Base-by-base conservation (phyloP, 37 sponge, comb jelly and placozoan species). In the Chondrosia reniformis region DNA sequence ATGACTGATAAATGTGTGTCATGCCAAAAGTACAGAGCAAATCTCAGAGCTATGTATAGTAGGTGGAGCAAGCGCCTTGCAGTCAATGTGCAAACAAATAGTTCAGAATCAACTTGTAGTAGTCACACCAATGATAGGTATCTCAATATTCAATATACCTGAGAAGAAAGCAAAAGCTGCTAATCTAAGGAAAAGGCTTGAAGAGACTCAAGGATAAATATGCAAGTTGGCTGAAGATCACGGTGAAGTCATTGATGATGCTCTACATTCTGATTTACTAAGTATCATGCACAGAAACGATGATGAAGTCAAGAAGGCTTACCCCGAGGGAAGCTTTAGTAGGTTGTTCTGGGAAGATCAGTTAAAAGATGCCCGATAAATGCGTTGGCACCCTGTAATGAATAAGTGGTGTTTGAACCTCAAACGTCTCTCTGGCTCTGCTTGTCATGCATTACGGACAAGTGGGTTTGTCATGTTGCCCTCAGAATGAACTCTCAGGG, bases 351-450 rank as follows among this genome's bases (percentile, higher is more conserved):
- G 84, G 84, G 73, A 84, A 7, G 39, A 84, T 21, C 84, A 84
- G 36, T 9, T 71, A 4, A 77, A 56, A 22, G 36, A 78, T 59
- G 46, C 74, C 8, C 78, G 45, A 46, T 64, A 75, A 45, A 75
- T 85, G 63, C 45, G 64, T 27, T 85, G 86, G 80, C 86, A 85
- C 56, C 86, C 86, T 3, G n/a, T 73, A 19, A 84, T 78, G 79
- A 71, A 78, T 10, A 67, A 71, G 37, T 85, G 80, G 80, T 79
- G 76, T 63, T 30, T 79, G 1, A 75, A 80, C 30, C 66, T 85
- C 32, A 79, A 85, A 33, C 58, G 63, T 46, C n/a, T 85, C 2
- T 85, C 86, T 12, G 8, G 59, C n/a, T 3, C 55, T 58, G 75
- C 80, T 0, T 85, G 80, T 44, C 54, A 80, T 8, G 27, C 80